Percentiles rank a stretch among this genome's conserved stretches.
These are phyloP conservation scores for Adela reaumurella DNA, from an alignment of 2,888 invertebrate genomes.

Conservation along the genomic window DNA sequence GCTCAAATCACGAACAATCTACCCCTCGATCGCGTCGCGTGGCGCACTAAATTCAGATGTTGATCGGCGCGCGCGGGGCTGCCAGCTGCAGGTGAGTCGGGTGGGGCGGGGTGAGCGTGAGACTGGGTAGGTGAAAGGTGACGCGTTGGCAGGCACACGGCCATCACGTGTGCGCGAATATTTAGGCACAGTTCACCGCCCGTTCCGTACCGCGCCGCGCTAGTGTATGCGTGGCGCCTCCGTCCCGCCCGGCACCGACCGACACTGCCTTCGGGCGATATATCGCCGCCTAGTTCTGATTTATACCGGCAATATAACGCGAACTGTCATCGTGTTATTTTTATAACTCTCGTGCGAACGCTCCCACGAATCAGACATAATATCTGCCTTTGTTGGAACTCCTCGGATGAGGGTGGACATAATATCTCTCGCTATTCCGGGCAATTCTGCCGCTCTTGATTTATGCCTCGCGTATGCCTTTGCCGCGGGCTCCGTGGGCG, in stretches of 20 bases:
- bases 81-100: no score
- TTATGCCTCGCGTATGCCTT: no score
- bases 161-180: no score
- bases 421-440: neutral
- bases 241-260: neutral
- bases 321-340: slow-evolving; percentile 48
- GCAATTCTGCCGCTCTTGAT: neutral
- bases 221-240: neutral
- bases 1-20: no score
- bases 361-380: slow-evolving; percentile 1
- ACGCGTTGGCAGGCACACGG: no score
- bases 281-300: slow-evolving; percentile 24
- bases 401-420: neutral
- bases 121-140: no score
- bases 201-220: neutral
- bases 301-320: slow-evolving; percentile 52
- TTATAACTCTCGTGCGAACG: slow-evolving; percentile 38
- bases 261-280: slow-evolving; percentile 6
- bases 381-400: neutral
- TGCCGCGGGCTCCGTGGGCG: no score
- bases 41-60: no score
- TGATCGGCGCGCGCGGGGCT: slow-evolving; percentile 19
- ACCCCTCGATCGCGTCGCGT: no score
- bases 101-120: no score
- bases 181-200: no score